Evolutionary conservation across 2,797 vertebrate species (phyloP).

Genomic region (Dryobates pubescens): DNA sequence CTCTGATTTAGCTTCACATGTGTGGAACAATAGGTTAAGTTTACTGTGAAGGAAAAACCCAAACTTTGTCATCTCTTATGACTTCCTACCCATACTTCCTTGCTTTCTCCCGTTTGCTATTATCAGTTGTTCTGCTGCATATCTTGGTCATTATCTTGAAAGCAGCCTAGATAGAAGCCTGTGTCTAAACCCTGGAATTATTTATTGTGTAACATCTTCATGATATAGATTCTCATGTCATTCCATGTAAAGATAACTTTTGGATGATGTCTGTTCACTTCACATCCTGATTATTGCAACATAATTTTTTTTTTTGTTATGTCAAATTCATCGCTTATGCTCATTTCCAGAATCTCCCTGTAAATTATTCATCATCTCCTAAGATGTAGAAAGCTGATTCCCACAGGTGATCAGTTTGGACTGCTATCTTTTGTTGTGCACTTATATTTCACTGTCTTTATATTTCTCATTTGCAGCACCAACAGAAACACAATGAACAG

Average conservation of each 20-base stretch:
- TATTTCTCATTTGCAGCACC: not conserved
- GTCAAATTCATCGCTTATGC: not conserved
- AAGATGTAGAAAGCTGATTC: not conserved
- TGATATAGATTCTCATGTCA: slow-evolving; percentile 28
- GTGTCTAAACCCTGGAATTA: not conserved
- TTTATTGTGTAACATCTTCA: not conserved
- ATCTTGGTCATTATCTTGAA: not conserved
- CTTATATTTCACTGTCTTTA: not conserved
- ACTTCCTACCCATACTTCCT: not conserved
- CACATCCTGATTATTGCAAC: slow-evolving; percentile 5
- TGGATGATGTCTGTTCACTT: slow-evolving; percentile 4
- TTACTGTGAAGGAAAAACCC: accelerated
- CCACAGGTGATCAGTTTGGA: not conserved
- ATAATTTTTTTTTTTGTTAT: not conserved
- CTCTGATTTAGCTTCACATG: not conserved
- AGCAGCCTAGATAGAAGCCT: not conserved
- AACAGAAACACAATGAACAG: not conserved
- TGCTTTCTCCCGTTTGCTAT: not conserved
- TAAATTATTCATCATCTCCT: slow-evolving; percentile 24
- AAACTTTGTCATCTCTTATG: not conserved
- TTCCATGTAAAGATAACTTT: slow-evolving; percentile 30
- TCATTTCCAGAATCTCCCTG: not conserved
- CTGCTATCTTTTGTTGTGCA: not conserved
- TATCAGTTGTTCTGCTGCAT: not conserved
- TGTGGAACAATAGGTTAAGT: not conserved